Conservation (phyloP, 92 coral and sea anemone genomes). For the Montipora capitata region DNA sequence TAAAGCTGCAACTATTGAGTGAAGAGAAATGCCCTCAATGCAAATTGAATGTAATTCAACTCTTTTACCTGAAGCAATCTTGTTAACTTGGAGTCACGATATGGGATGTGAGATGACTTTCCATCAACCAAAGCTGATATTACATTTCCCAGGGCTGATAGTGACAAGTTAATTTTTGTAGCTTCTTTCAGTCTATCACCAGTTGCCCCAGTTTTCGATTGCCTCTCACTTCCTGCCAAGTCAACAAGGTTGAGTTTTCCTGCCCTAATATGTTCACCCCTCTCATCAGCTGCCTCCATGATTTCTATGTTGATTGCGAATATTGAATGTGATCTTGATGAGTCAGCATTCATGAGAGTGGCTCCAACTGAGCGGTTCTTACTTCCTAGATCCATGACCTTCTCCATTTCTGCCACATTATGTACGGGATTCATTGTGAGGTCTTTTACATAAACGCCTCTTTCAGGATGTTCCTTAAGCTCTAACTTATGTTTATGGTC, state of each 20-base stretch:
- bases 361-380: slow-evolving; percentile 98
- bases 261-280: slow-evolving; percentile 96
- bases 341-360: slow-evolving; percentile 98
- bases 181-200: slow-evolving; percentile 98
- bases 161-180: slow-evolving; percentile 94
- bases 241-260: slow-evolving; percentile 98
- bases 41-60: not conserved
- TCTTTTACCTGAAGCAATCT: slow-evolving; percentile 93
- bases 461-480: slow-evolving; percentile 97
- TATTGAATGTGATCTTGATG: slow-evolving; percentile 98
- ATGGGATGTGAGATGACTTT: slow-evolving; percentile 96
- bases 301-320: slow-evolving; percentile 94
- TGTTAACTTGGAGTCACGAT: slow-evolving; percentile 98
- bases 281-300: slow-evolving; percentile 87
- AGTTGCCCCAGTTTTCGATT: slow-evolving; percentile 97
- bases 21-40: not conserved
- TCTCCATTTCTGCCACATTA: slow-evolving; percentile 89
- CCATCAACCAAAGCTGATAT: slow-evolving; percentile 99
- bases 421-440: slow-evolving; percentile 90
- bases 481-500: slow-evolving; percentile 92
- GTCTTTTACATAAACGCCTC: slow-evolving; percentile 96
- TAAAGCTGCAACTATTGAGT: too few species aligned
- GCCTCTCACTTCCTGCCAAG: slow-evolving; percentile 99
- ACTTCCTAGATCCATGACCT: slow-evolving; percentile 97
- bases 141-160: slow-evolving; percentile 99